Evolutionary conservation across 2,888 invertebrate genomes (phyloP), one percentile per base, ranked within the genome.

Genomic region (Heliconius ismenius): DNA sequence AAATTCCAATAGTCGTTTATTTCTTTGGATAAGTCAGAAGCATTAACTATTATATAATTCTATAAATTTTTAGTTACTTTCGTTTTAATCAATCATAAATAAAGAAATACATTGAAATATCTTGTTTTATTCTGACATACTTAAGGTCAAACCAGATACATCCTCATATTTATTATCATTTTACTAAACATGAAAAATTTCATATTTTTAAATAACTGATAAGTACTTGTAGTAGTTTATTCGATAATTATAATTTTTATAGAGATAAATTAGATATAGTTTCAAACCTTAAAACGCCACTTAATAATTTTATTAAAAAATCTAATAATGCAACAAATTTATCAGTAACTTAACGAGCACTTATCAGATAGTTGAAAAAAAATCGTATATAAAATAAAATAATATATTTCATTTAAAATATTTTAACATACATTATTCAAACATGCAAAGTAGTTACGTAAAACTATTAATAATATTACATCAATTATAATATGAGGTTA

Each of bases 1-100:
- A 32, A 60, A 74, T 49, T 43, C 28, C 39, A 77, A 62, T 69
- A 74, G 15, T 77, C 54, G 74, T 63, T 28, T 21, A 68, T 69
- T 60, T 60, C 74, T 28, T 58, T 67, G 60, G 60, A 74, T 26
- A 36, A 39, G 28, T 67, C 32, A 39, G 62, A 58, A 63, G 28
- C 63, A 18, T 15, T 63, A 26, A 24, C n/a, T 26, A 60, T 60
- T 58, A 10, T n/a, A 49, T 7, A 49, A 49, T 49, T 49, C 18
- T 49, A 49, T n/a, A 24, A 60, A 13, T 13, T 60, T 60, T 60
- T n/a, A 1, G 11, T 60, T 60, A 24, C n/a, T 24, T 60, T 49
- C 18, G 18, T 49, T 49, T 43, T 1, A 43, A 18, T 49, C 6
- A 2, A 49, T 49, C 6, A 18, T 49, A 49, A 49, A 49, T 49